Evolutionary conservation across 2,113 vertebrate species (phyloP).

Genomic region (Brachirus orientalis): DNA sequence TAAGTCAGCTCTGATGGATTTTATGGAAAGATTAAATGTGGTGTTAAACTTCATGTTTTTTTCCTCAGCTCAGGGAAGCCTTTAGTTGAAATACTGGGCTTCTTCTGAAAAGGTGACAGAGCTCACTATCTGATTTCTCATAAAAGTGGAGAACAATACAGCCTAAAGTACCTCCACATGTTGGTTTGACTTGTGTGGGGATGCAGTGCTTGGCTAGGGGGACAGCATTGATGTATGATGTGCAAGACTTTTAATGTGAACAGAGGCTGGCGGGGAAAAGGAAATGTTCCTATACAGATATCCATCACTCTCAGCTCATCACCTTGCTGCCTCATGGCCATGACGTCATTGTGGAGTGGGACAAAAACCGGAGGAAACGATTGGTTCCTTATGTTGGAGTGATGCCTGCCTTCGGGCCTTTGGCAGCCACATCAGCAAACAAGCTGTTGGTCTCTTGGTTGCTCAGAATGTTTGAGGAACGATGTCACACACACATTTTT

Average conservation of each 20-base stretch:
- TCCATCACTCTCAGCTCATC: slow-evolving; percentile 84
- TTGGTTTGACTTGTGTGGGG: slow-evolving; percentile 46
- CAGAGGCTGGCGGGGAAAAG: slow-evolving; percentile 76
- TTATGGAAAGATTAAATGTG: slow-evolving; percentile 64
- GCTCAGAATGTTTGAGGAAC: neutral
- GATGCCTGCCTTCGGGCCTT: slow-evolving; percentile 45
- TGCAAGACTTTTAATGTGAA: slow-evolving; percentile 78
- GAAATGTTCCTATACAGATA: slow-evolving; percentile 83
- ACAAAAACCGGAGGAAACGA: slow-evolving; percentile 50
- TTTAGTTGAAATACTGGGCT: slow-evolving; percentile 2
- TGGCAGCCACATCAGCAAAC: slow-evolving; percentile 56
- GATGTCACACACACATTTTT: neutral
- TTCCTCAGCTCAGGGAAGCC: slow-evolving; percentile 30
- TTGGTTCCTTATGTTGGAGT: slow-evolving; percentile 76
- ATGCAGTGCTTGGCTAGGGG: slow-evolving; percentile 36
- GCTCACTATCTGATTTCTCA: slow-evolving; percentile 41
- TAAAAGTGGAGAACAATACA: slow-evolving; percentile 18
- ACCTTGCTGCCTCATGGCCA: slow-evolving; percentile 68
- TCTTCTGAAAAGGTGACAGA: neutral
- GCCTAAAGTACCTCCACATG: slow-evolving; percentile 69
- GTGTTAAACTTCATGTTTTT: slow-evolving; percentile 64
- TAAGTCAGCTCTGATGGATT: slow-evolving; percentile 51
- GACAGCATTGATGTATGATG: slow-evolving; percentile 76
- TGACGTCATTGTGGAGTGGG: slow-evolving; percentile 73
- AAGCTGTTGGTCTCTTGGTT: slow-evolving; percentile 29